Evolutionary conservation across 2,797 vertebrate species (phyloP), one percentile per base, ranked within the genome.

Genomic region (Diglossa cyanea): DNA sequence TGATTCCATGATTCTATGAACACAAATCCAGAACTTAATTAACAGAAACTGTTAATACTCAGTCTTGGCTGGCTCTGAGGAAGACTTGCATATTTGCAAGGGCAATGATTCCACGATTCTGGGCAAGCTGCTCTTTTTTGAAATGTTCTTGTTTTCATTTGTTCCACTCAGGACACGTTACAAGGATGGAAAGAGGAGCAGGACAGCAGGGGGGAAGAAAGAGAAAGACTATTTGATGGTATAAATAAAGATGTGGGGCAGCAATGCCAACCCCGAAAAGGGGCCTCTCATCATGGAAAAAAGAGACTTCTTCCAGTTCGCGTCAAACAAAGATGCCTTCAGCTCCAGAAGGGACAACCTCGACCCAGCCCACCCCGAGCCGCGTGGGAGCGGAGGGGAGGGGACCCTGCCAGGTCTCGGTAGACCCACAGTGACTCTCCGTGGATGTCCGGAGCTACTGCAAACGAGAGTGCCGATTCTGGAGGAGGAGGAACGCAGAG

Each of bases 371-470:
- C 42, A 37, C 20, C 24, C 58, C 45, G 45, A 33, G 58, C 17
- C 11, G 37, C 21, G 25, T 31, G 26, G 30, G 58, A 8, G 44
- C 3, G 24, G 11, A 23, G 19, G 60, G 70, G 85, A 72, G 63
- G 48, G 15, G 54, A 8, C 51, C 16, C 8, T 4, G 57, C 58
- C 35, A 3, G 18, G 51, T 7, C 74, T 88, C n/a, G 13, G 74
- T 92, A 11, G 97, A 94, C n/a, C 91, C 92, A 97, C 95, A 97
- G 95, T 90, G 92, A 86, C 97, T 82, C 97, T 68, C 55, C 21
- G 96, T 92, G 97, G 96, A 51, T 26, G 9, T 4, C 5, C 5
- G 37, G 0, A 16, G 85, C 39, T 73, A 82, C 51, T 91, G 26
- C 92, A 79, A 12, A 35, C 0, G 11, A 25, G 15, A 6, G 3